These are phyloP conservation scores for Pyrgus malvae DNA, from an alignment of 2,888 invertebrate species.

Conservation along the genomic window DNA sequence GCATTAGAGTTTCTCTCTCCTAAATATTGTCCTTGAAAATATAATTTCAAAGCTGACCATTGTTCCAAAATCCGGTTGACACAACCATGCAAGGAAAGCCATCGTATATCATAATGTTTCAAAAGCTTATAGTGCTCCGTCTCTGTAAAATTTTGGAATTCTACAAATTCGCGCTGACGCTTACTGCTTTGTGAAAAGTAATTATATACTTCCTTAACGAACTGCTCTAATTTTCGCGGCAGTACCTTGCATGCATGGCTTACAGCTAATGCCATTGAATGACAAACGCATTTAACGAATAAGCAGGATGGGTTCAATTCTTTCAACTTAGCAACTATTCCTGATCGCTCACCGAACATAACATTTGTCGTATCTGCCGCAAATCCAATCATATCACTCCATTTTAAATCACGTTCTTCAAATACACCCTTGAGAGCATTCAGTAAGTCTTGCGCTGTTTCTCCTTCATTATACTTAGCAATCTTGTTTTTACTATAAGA, in stretches of 20 bases:
- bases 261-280: constrained; percentile 27
- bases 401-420: no score
- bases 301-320: constrained; percentile 32
- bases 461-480: no score
- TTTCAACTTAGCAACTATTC: constrained; percentile 33
- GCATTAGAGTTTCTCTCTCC: background rate
- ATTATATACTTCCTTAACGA: background rate
- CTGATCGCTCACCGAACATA: constrained; percentile 30
- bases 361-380: constrained; percentile 32
- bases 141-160: background rate
- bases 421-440: no score
- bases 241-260: background rate
- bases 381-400: constrained; percentile 16
- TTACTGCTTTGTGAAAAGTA: background rate
- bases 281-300: constrained; percentile 35
- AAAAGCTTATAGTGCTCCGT: background rate
- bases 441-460: no score
- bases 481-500: no score
- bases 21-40: background rate
- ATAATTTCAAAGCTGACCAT: background rate
- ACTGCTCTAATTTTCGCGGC: background rate
- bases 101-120: background rate
- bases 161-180: background rate
- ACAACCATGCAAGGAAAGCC: background rate
- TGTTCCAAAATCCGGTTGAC: background rate